A percentile compares a stretch with the other conserved stretches of the same genome.
phyloP scores from a whole-genome alignment of 2,797 vertebrate genomes.

The Melanotaenia nigrans region DNA sequence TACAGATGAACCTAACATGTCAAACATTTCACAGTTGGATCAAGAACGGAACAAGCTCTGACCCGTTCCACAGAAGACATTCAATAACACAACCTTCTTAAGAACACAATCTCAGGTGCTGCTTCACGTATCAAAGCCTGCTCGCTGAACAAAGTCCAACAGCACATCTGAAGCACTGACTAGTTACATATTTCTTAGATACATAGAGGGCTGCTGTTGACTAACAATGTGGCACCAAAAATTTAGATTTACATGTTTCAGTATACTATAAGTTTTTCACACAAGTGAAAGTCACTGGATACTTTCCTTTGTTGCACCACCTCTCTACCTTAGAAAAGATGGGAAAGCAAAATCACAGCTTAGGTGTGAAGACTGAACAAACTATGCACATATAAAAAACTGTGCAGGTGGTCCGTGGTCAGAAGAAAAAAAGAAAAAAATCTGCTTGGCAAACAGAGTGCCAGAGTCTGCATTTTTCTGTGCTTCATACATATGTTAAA shows the following conservation, averaged over 20 bases:
- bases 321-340: not conserved
- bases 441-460: not conserved
- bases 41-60: conserved; percentile 30
- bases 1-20: conserved; percentile 38
- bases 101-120: conserved; percentile 6
- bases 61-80: conserved; percentile 28
- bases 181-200: conserved; percentile 3
- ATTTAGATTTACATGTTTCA: not conserved
- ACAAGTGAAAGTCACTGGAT: not conserved
- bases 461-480: not conserved
- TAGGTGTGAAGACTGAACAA: conserved; percentile 2
- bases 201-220: conserved; percentile 3
- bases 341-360: conserved; percentile 9
- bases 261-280: no score
- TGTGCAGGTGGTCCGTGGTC: not conserved
- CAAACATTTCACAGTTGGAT: conserved; percentile 45
- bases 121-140: conserved; percentile 37
- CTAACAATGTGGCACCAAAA: not conserved
- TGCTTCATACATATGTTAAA: not conserved
- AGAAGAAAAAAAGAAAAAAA: not conserved
- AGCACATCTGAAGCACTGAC: not conserved
- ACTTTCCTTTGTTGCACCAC: not conserved
- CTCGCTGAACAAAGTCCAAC: not conserved
- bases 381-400: not conserved
- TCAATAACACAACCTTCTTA: conserved; percentile 17